These are phyloP conservation scores for Phenganax stokvisi DNA, from an alignment of 92 coral and sea anemone genomes.

Conservation along the genomic window DNA sequence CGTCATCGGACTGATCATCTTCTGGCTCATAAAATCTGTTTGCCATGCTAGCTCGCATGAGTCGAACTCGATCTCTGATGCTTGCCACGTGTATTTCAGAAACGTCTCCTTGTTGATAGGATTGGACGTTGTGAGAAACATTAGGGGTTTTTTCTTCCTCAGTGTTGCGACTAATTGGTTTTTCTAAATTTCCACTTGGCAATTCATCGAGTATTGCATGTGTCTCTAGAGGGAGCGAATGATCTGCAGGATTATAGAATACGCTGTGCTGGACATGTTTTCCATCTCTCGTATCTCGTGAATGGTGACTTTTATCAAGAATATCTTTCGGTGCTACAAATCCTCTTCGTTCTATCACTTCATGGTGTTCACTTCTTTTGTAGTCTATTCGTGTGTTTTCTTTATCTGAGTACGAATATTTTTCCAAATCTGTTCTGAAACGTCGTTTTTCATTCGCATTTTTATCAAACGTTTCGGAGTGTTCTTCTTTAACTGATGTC, in stretches of 20 bases:
- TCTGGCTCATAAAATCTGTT: background rate
- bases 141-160: background rate
- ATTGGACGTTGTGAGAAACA: background rate
- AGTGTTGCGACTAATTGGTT: background rate
- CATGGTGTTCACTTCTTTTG: conserved; percentile 11
- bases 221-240: background rate
- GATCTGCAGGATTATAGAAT: background rate
- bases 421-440: conserved; percentile 19
- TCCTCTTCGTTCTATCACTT: conserved; percentile 14
- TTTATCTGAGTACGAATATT: conserved; percentile 16
- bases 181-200: background rate
- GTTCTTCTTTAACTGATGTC: background rate
- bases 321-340: conserved; percentile 8
- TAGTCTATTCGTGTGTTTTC: conserved; percentile 20
- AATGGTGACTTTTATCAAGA: background rate
- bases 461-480: conserved; percentile 18
- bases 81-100: conserved; percentile 14
- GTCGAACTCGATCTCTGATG: conserved; percentile 13
- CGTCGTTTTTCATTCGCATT: conserved; percentile 11
- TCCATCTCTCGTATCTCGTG: background rate
- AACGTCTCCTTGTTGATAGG: background rate
- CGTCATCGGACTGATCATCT: background rate
- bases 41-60: conserved; percentile 13
- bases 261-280: background rate
- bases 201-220: background rate